Base-by-base conservation (phyloP, 2,888 invertebrate species). In the Flabesymbios commensalis region DNA sequence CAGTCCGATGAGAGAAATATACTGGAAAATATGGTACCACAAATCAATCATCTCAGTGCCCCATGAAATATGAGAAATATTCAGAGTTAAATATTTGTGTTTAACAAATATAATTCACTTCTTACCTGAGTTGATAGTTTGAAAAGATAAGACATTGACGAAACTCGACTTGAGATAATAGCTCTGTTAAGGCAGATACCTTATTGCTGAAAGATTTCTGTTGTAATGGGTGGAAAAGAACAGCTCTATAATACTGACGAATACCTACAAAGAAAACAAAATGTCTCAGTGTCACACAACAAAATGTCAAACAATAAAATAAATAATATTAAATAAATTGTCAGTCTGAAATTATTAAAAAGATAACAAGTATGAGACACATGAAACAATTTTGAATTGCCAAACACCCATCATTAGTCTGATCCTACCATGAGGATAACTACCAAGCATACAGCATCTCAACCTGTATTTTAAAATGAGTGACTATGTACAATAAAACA, bases 111-210 rank as follows among this genome's bases (percentile, higher is more conserved):
- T 49, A 58, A 32, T 41, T n/a, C 24, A 70, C 74, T 73, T n/a
- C 17, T 56, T 79, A 88, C 88, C 87, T 85, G 2, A 88, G 87
- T 82, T 94, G 92, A 74, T 90, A 91, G 80, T 93, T 94, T 61
- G 92, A 90, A 84, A 98, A 99, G 51, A 97, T 87, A 5, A 99
- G 84, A 77, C 93, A 92, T 81, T 99, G 98, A 58, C 91, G 91
- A 78, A 94, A 98, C 22, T 88, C 85, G 56, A 91, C 85, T 61
- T 86, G 86, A 0, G 87, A 85, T 56, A 98, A 85, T 57, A 97
- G 87, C 14, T 75, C 65, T 1, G 78, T 57, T 22, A 85, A 72
- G 28, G 71, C 69, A 32, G 76, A 70, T 5, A 75, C 68, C 70
- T 84, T 84, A 41, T 67, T 65, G 54, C 81, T 78, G 72, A 80